A percentile compares a stretch with the other conserved stretches of the same genome.
These are phyloP conservation scores for Triops cancriformis DNA, from an alignment of 1,140 invertebrate species.

Conservation along the genomic window DNA sequence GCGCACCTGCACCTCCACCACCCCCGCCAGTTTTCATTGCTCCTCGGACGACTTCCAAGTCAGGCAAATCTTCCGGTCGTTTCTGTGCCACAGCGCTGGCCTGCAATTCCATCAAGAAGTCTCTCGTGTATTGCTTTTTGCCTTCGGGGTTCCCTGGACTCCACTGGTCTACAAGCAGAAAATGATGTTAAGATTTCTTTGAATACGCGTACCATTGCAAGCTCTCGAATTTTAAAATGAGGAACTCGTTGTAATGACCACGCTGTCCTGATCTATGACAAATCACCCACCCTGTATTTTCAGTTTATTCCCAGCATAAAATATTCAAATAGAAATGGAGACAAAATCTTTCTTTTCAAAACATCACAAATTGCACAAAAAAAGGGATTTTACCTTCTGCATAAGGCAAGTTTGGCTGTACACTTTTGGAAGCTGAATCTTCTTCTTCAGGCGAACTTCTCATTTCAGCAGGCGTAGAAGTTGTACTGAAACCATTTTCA, in stretches of 20 bases:
- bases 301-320: too few species aligned
- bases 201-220: too few species aligned
- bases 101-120: slow-evolving; percentile 65
- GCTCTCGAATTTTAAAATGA: too few species aligned
- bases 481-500: neutral
- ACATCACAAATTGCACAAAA: slow-evolving; percentile 19
- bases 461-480: neutral
- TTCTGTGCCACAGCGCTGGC: slow-evolving; percentile 59
- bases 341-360: too few species aligned
- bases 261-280: too few species aligned
- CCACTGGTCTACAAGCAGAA: slow-evolving; percentile 60
- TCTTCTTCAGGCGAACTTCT: neutral
- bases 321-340: too few species aligned
- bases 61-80: slow-evolving; percentile 59
- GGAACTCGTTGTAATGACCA: too few species aligned
- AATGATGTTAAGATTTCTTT: neutral
- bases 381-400: slow-evolving; percentile 16
- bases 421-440: neutral
- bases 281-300: too few species aligned
- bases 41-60: slow-evolving; percentile 51
- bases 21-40: slow-evolving; percentile 28
- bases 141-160: slow-evolving; percentile 69
- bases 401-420: neutral
- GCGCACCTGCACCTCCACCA: neutral
- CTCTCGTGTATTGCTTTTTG: slow-evolving; percentile 63